Evolutionary conservation across 2,797 vertebrate genomes (phyloP), one percentile per base, ranked within the genome.

Genomic region (Enteromius treurensis): DNA sequence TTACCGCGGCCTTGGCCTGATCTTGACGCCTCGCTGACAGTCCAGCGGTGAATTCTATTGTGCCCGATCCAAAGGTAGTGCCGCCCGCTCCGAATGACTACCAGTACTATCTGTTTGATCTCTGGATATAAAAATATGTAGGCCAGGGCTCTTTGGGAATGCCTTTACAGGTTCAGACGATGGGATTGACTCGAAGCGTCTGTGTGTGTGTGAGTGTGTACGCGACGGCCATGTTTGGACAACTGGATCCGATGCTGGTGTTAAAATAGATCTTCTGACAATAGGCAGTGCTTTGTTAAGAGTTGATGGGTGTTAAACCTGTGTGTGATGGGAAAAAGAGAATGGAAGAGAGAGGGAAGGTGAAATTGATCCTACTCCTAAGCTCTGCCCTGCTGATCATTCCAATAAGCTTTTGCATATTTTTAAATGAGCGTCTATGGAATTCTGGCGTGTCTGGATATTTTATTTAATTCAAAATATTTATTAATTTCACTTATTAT

Each of bases 201-300:
- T 32, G 60, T 45, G 29, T 64, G 79, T 70, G 29, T 49, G 29
- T 70, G 74, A 55, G 45, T 42, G 45, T 47, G 45, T 34, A 55
- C 17, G 21, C 11, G 13, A 37, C 29, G 6, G 51, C 82, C 82
- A 78, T 83, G 60, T 68, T 79, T 74, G 74, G 81, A 70, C 29
- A 64, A 68, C 58, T 37, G 34, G 17, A 68, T 76, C 64, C 80
- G 75, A 80, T 67, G 85, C 45, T 60, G 53, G 51, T 26, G 37
- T 80, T 85, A 80, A 88, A 87, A 87, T 86, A 87, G 75, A 82
- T 37, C 40, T 40, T 60, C 47, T 73, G 7, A 76, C 53, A 71
- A 79, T 53, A 58, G 53, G 53, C 51, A 45, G 73, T 68, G 34
- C 64, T 58, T 77, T 77, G 65, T 60, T n/a, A 62, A 71, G 47